phyloP scores from a whole-genome alignment of 2,888 invertebrate genomes.

The Acleris literana region DNA sequence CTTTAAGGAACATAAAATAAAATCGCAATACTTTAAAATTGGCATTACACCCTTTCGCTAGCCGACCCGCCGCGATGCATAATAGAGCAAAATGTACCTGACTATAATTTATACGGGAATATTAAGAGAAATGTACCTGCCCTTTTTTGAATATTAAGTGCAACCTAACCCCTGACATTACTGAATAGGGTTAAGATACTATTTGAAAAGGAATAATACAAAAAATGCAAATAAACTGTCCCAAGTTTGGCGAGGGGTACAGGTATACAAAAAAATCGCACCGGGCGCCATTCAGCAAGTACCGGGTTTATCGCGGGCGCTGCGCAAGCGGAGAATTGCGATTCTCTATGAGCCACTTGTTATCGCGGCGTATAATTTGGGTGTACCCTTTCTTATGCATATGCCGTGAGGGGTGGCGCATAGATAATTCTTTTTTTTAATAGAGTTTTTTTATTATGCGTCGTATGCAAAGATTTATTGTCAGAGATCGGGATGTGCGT shows the following conservation, averaged over 20 bases:
- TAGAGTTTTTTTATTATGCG: conserved; percentile 75
- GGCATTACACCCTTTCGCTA: conserved; percentile 55
- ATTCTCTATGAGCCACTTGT: conserved; percentile 75
- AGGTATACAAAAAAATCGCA: conserved; percentile 78
- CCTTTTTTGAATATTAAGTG: conserved; percentile 84
- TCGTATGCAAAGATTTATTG: conserved; percentile 82
- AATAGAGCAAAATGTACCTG: conserved; percentile 83
- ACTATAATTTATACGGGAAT: conserved; percentile 84
- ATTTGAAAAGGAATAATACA: conserved; percentile 80
- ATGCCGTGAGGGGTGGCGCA: conserved; percentile 71
- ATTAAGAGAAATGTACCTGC: conserved; percentile 84
- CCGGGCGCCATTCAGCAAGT: conserved; percentile 59
- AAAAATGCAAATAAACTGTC: conserved; percentile 84
- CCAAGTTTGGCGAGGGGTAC: conserved; percentile 72
- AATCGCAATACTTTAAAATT: conserved; percentile 47
- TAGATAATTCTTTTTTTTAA: conserved; percentile 80
- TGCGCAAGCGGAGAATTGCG: conserved; percentile 45
- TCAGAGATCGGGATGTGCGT: conserved; percentile 76
- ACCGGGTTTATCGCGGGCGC: conserved; percentile 52
- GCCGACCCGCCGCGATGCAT: conserved; percentile 64
- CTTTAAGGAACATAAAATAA: conserved; percentile 47
- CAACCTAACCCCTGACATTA: conserved; percentile 84
- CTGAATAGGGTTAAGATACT: conserved; percentile 82
- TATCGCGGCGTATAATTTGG: conserved; percentile 81
- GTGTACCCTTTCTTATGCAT: conserved; percentile 79